Percentiles rank a stretch among this genome's conserved stretches.
Evolutionary conservation across 2,113 vertebrate genomes (phyloP).

Genomic region (Podarcis raffonei): DNA sequence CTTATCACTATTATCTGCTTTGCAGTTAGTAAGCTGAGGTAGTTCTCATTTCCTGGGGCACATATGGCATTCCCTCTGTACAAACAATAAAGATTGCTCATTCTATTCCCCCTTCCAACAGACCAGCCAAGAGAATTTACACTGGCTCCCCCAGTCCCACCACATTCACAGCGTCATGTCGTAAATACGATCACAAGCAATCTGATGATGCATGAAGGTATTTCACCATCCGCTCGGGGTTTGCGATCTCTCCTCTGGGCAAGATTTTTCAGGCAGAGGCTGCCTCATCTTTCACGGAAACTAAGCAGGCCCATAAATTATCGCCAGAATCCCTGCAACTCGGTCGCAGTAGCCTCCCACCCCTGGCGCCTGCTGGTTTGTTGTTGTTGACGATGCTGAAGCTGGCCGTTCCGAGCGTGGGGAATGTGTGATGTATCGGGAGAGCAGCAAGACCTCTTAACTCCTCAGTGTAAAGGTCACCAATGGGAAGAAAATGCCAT

Average conservation of each 20-base stretch:
- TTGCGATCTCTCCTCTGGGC: slow-evolving; percentile 46
- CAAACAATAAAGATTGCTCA: background rate
- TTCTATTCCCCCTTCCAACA: background rate
- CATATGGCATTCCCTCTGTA: background rate
- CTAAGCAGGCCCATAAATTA: slow-evolving; percentile 59
- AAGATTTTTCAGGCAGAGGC: slow-evolving; percentile 49
- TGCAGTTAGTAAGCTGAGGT: background rate
- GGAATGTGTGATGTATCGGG: slow-evolving; percentile 48
- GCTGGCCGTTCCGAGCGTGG: slow-evolving; percentile 25
- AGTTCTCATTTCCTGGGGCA: background rate
- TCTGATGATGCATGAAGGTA: background rate
- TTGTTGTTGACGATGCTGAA: slow-evolving; percentile 58
- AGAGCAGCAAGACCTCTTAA: slow-evolving; percentile 49
- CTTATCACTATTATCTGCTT: background rate
- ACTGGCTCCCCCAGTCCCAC: background rate
- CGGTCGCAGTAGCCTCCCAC: background rate
- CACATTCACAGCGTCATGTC: background rate
- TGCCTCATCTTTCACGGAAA: slow-evolving; percentile 48
- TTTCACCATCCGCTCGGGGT: slow-evolving; percentile 25
- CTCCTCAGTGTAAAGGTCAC: slow-evolving; percentile 43
- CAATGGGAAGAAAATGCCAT: slow-evolving; percentile 66
- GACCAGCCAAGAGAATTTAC: background rate
- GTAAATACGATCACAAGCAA: slow-evolving; percentile 28
- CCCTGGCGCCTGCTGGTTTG: slow-evolving; percentile 59
- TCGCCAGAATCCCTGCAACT: background rate